A percentile compares a stretch with the other conserved stretches of the same genome.
Evolutionary conservation across 2,888 invertebrate species (phyloP).

Genomic region (Mechanitis messenoides): DNA sequence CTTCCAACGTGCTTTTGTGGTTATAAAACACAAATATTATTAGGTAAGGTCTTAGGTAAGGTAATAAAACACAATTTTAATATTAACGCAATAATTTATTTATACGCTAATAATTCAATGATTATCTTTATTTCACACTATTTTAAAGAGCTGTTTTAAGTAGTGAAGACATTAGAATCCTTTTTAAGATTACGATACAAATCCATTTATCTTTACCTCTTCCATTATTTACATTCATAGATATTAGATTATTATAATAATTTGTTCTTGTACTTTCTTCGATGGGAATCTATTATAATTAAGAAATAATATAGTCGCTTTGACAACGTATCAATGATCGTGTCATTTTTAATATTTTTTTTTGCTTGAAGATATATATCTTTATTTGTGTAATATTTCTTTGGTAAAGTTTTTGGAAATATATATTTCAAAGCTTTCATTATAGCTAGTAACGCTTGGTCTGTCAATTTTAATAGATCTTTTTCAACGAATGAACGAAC

Average conservation of each 20-base stretch:
- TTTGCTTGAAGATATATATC: background rate
- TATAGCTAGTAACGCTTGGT: background rate
- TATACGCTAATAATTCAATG: conserved; percentile 72
- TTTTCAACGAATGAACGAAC: background rate
- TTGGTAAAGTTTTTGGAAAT: background rate
- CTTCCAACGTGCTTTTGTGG: too few species aligned
- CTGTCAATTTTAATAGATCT: conserved; percentile 6
- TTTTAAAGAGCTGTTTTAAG: conserved; percentile 55
- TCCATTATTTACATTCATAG: conserved; percentile 30
- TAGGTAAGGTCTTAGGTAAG: background rate
- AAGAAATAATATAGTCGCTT: background rate
- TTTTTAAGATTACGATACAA: conserved; percentile 20
- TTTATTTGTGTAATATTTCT: background rate
- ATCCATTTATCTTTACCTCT: conserved; percentile 14
- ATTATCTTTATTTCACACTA: conserved; percentile 62
- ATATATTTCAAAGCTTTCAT: background rate
- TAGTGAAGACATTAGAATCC: conserved; percentile 64
- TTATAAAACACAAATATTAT: too few species aligned
- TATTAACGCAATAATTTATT: conserved; percentile 71
- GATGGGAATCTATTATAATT: conserved; percentile 10
- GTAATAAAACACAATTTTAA: conserved; percentile 34
- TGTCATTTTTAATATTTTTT: background rate
- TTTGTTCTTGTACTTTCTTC: conserved; percentile 16
- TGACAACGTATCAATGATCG: too few species aligned
- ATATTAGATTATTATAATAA: conserved; percentile 26